These are phyloP conservation scores for Paracanthobrama guichenoti DNA, from an alignment of 2,113 vertebrate species.

Conservation along the genomic window DNA sequence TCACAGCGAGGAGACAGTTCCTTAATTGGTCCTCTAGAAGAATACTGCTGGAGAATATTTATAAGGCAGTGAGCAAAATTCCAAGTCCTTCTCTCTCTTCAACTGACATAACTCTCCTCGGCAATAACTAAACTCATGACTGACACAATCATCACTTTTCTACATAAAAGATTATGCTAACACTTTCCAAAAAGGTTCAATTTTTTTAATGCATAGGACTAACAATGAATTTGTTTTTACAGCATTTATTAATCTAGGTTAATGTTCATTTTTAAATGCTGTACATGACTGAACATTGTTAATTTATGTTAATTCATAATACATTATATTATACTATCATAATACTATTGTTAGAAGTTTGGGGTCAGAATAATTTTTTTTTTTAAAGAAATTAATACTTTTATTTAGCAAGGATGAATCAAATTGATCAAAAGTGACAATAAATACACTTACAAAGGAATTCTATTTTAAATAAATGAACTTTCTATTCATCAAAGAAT, in stretches of 20 bases:
- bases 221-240: not conserved
- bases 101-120: not conserved
- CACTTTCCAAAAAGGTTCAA: not conserved
- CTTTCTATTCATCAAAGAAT: not conserved
- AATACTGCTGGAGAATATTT: constrained; percentile 55
- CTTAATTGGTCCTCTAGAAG: constrained; percentile 68
- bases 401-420: not conserved
- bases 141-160: not conserved
- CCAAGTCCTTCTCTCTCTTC: not conserved
- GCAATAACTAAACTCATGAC: not conserved
- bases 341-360: no score
- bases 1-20: constrained; percentile 56
- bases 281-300: not conserved
- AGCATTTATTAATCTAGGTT: not conserved
- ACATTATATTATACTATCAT: no score
- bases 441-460: not conserved
- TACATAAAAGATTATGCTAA: not conserved
- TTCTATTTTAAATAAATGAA: not conserved
- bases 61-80: constrained; percentile 42
- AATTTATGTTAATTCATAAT: not conserved
- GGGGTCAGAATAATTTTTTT: not conserved
- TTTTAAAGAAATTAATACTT: not conserved
- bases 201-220: not conserved
- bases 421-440: not conserved
- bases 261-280: not conserved